Evolutionary conservation across 92 coral and sea anemone species (phyloP).

Genomic region (Parazoanthus swiftii): DNA sequence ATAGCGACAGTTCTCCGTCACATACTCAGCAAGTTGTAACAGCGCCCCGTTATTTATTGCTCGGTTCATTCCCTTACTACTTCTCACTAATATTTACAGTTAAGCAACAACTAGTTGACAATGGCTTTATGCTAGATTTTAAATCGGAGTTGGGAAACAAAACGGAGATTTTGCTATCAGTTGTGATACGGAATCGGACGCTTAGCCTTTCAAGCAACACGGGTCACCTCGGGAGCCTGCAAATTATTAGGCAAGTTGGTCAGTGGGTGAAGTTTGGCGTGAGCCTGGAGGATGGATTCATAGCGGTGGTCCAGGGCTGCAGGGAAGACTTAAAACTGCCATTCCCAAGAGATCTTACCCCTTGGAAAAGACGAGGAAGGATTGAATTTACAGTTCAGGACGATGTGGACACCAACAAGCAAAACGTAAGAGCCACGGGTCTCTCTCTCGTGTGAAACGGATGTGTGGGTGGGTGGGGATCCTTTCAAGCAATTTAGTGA

Average conservation of each 20-base stretch:
- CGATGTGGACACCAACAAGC: conserved; percentile 28
- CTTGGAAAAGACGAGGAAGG: conserved; percentile 33
- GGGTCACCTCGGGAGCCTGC: conserved; percentile 17
- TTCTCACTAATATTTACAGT: conserved; percentile 37
- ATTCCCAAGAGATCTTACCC: conserved; percentile 35
- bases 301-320: conserved; percentile 22
- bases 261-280: conserved; percentile 29
- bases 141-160: conserved; percentile 24
- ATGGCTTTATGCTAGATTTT: conserved; percentile 40
- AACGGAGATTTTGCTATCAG: conserved; percentile 12
- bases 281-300: conserved; percentile 20
- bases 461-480: not conserved
- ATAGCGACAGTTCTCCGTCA: not conserved
- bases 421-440: conserved; percentile 5
- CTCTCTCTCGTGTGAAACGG: not conserved
- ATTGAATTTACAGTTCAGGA: conserved; percentile 26
- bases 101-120: conserved; percentile 2
- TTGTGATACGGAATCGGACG: conserved; percentile 17
- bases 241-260: not conserved
- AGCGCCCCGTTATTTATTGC: conserved; percentile 41
- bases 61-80: conserved; percentile 35
- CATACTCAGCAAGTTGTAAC: conserved; percentile 4
- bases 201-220: not conserved
- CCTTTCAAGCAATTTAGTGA: not conserved
- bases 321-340: conserved; percentile 23